Conservation (phyloP, 2,888 invertebrate species). For the Empis livida region DNA sequence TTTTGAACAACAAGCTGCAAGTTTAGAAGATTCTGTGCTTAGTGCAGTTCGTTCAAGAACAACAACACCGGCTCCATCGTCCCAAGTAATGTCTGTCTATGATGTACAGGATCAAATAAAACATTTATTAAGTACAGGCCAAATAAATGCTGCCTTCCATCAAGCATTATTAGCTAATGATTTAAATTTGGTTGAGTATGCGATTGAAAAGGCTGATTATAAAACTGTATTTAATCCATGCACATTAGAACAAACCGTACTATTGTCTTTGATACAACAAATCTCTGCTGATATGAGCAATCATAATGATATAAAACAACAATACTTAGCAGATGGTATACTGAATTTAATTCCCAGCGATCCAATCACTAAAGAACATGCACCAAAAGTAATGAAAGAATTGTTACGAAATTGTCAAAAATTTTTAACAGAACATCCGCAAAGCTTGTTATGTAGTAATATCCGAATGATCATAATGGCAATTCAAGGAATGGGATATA, state of each 20-base stretch:
- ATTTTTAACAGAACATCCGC: conserved; percentile 54
- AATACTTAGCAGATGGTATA: conserved; percentile 79
- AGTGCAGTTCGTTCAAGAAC: conserved; percentile 54
- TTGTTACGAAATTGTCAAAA: conserved; percentile 59
- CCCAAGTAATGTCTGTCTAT: conserved; percentile 31
- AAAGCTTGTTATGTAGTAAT: conserved; percentile 43
- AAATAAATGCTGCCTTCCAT: conserved; percentile 80
- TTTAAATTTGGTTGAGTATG: conserved; percentile 70
- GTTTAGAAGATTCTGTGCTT: conserved; percentile 44
- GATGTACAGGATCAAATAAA: conserved; percentile 55
- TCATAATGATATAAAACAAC: conserved; percentile 70
- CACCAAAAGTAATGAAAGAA: conserved; percentile 62
- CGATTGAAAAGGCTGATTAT: conserved; percentile 75
- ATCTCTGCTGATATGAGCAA: conserved; percentile 77
- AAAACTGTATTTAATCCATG: conserved; percentile 65
- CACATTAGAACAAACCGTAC: conserved; percentile 71
- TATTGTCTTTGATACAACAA: conserved; percentile 89
- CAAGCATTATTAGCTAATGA: conserved; percentile 81
- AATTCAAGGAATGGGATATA: conserved; percentile 33
- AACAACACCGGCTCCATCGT: conserved; percentile 54
- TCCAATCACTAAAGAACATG: conserved; percentile 69
- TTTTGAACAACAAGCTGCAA: conserved; percentile 46
- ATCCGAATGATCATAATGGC: conserved; percentile 33
- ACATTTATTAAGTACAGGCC: conserved; percentile 52
- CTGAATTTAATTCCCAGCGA: conserved; percentile 65